phyloP scores from a whole-genome alignment of 2,797 vertebrate genomes.

The Gambusia yucatana region DNA sequence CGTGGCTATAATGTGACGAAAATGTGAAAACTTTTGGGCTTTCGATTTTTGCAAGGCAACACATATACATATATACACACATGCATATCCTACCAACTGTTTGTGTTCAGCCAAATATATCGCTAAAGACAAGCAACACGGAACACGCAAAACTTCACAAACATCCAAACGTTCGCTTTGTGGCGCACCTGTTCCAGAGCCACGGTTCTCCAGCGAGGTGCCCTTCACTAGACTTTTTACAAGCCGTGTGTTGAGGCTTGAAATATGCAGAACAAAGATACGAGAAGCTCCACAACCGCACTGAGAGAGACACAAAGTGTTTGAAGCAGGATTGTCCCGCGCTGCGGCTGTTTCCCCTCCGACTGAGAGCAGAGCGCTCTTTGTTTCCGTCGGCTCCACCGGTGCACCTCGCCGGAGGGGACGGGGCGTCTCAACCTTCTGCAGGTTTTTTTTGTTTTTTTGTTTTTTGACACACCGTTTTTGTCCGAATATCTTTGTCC shows the following conservation, averaged over 20 bases:
- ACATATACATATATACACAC: too few species aligned
- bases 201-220: background rate
- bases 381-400: constrained; percentile 14
- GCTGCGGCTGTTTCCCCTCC: constrained; percentile 26
- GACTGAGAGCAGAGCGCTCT: constrained; percentile 15
- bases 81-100: too few species aligned
- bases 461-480: constrained; percentile 11
- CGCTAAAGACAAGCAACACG: background rate
- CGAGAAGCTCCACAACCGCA: constrained; percentile 11
- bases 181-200: background rate
- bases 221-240: background rate
- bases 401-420: constrained; percentile 4
- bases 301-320: constrained; percentile 22
- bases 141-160: background rate
- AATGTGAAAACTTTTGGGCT: background rate
- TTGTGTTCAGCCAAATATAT: background rate
- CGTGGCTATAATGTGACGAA: background rate
- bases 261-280: constrained; percentile 14
- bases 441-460: background rate
- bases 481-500: constrained; percentile 12
- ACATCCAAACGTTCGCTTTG: background rate
- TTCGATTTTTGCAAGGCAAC: background rate
- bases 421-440: constrained; percentile 24
- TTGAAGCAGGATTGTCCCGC: constrained; percentile 18
- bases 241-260: background rate